These are phyloP conservation scores for Sarcoramphus papa DNA, from an alignment of 2,797 vertebrate species.

Conservation along the genomic window DNA sequence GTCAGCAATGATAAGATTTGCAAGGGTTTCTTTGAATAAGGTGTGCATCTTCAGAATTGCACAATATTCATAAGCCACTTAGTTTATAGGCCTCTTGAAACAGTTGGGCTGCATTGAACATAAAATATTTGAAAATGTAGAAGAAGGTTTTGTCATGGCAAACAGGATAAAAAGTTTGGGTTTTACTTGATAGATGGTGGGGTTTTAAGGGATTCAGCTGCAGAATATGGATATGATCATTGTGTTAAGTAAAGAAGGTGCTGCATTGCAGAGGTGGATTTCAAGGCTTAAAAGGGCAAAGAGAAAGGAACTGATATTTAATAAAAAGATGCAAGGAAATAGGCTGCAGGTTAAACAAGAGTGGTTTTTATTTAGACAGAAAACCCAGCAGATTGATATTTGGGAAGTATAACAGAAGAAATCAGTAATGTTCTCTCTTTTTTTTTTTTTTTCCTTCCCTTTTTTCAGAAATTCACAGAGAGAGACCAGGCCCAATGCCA, in stretches of 20 bases:
- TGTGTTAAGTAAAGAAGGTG: not conserved
- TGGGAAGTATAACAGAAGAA: not conserved
- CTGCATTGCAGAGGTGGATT: not conserved
- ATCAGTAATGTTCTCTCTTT: accelerated
- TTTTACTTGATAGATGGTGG: not conserved
- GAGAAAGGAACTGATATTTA: not conserved
- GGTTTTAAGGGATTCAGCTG: not conserved
- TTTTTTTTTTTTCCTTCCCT: too few species aligned
- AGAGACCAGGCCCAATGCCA: not conserved
- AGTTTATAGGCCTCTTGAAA: not conserved
- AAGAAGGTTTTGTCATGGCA: not conserved
- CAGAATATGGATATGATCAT: not conserved
- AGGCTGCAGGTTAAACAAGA: not conserved
- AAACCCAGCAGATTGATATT: not conserved
- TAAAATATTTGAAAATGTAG: not conserved
- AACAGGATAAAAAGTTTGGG: not conserved
- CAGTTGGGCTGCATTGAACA: not conserved
- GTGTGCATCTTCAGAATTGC: not conserved
- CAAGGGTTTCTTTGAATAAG: not conserved
- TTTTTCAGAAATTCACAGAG: not conserved
- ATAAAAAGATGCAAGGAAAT: not conserved
- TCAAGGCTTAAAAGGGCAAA: not conserved
- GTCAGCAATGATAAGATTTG: not conserved
- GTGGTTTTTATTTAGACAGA: not conserved
- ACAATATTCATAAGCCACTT: not conserved